Base-by-base conservation (phyloP, 1,140 invertebrate species). In the Dendrolimus kikuchii region DNA sequence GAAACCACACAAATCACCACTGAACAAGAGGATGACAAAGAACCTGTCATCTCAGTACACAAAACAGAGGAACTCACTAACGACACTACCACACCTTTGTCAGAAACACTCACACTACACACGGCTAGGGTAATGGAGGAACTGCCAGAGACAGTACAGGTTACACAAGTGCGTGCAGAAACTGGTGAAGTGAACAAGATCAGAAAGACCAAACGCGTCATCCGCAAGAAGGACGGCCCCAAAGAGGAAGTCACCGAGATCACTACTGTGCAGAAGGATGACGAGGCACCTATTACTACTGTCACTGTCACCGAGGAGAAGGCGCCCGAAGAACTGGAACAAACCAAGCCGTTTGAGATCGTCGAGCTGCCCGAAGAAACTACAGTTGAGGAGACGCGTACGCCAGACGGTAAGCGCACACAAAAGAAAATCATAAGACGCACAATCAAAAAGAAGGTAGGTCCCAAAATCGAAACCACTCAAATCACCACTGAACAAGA, bases 211-310 rank as follows among this genome's bases (percentile, higher is more conserved):
- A 53, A 61, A 38, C 40, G 51, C 5, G 47, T 56, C 9, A 51
- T 61, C 10, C 53, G 44, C 23, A 45, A 50, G 8, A 54, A 52
- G n/a, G 42, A 39, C 38, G 54, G 54, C 5, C 41, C 49, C 5
- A 48, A 51, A 8, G 10, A 52, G 39, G 77, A 82, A 44, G 43
- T 65, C 0, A 66, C 63, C 1, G 68, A 78, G 72, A 85, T 88
- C 52, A 76, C 83, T 23, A 88, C 88, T 8, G 68, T 88, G 52
- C 77, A 89, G 68, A 84, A 88, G 61, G 81, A 88, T 53, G 80
- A 81, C 42, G 77, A 87, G 58, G 60, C 66, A 47, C 74, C 83
- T 6, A 58, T 84, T 43, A 77, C 64, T 7, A 75, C 69, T 7
- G 68, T 79, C 3, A 53, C 58, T 10, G 70, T 60, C 51, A 60